Evolutionary conservation across 2,113 vertebrate genomes (phyloP).

Genomic region (Perca schrenkii): DNA sequence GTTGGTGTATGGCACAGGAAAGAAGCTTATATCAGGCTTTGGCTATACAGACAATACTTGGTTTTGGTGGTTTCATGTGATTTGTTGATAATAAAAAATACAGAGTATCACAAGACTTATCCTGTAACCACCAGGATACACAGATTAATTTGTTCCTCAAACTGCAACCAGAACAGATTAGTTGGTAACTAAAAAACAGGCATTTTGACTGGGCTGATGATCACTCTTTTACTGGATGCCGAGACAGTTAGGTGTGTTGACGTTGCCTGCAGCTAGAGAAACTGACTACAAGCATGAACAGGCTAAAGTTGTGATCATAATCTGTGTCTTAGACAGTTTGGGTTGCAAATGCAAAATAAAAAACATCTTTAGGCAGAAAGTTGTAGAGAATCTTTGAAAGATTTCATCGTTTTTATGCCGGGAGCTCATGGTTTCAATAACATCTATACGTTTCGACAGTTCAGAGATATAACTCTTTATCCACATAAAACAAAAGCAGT

Average conservation of each 20-base stretch:
- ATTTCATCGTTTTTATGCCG: neutral
- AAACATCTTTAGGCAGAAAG: neutral
- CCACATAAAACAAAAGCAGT: neutral
- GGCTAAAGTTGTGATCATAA: neutral
- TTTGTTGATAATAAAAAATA: neutral
- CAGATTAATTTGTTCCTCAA: neutral
- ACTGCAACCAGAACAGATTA: neutral
- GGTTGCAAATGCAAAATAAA: neutral
- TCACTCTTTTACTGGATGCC: neutral
- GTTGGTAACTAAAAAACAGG: neutral
- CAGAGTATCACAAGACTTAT: neutral
- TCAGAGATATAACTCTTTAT: neutral
- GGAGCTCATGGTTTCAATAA: too few relatives aligned
- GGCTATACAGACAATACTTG: neutral
- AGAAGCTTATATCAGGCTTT: neutral
- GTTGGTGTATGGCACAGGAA: neutral
- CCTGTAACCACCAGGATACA: neutral
- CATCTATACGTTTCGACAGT: neutral
- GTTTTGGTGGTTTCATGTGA: neutral
- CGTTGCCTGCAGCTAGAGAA: neutral
- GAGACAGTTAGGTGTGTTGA: neutral
- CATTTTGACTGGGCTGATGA: neutral
- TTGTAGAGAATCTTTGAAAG: neutral
- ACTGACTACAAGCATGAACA: neutral
- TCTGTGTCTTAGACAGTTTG: neutral